Evolutionary conservation across 2,888 invertebrate species (phyloP).

Genomic region (Chymomyza procnemis): DNA sequence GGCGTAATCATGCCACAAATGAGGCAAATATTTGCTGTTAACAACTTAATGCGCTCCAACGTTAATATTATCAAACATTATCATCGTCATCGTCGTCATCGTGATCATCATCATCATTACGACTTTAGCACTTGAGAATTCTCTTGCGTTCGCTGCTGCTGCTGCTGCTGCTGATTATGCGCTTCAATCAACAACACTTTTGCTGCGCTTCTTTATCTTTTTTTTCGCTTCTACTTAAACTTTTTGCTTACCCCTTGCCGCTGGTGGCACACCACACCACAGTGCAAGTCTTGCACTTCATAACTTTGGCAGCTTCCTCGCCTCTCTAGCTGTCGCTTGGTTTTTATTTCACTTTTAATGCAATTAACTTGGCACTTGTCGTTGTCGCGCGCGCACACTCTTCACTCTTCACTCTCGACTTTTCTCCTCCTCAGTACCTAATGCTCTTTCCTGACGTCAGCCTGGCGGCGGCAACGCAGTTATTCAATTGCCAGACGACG

Average conservation of each 20-base stretch:
- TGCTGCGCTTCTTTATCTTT: conserved; percentile 17
- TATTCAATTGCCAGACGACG: conserved; percentile 1
- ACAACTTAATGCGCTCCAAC: conserved; percentile 71
- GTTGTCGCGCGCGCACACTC: conserved; percentile 35
- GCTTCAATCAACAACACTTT: conserved; percentile 61
- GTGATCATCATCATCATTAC: neutral
- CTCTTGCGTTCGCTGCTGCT: neutral
- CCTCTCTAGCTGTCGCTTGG: conserved; percentile 44
- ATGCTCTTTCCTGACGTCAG: neutral
- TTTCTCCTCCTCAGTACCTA: neutral
- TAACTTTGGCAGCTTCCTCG: conserved; percentile 63
- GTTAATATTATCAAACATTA: too few species aligned
- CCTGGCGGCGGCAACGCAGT: neutral
- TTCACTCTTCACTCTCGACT: neutral
- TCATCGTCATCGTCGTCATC: conserved; percentile 20
- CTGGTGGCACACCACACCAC: neutral
- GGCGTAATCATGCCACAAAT: conserved; percentile 54
- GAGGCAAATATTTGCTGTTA: conserved; percentile 75
- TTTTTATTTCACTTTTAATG: conserved; percentile 70
- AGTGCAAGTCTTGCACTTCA: conserved; percentile 54
- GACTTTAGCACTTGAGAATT: neutral
- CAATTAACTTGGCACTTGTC: conserved; percentile 70
- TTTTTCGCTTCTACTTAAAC: neutral
- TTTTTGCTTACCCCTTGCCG: too few species aligned
- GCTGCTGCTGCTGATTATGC: conserved; percentile 58